A percentile compares a stretch with the other conserved stretches of the same genome.
phyloP scores from a whole-genome alignment of 2,888 invertebrate genomes.

The Euplexia lucipara region DNA sequence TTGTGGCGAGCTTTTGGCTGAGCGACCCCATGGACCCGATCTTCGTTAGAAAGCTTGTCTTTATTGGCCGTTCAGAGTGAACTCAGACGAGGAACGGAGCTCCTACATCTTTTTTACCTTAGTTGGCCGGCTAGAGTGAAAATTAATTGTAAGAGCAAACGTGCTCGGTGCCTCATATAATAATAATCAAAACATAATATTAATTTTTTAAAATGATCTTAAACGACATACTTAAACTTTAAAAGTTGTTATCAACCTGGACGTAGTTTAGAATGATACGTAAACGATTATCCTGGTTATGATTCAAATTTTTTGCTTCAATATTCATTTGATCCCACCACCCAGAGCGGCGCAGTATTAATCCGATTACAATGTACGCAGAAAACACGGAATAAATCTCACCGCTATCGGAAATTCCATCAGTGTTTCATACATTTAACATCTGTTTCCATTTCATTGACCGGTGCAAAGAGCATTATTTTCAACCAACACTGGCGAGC shows the following conservation, averaged over 20 bases:
- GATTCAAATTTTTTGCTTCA: background rate
- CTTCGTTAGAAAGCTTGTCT: too few species aligned
- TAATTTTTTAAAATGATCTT: background rate
- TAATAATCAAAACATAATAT: too few species aligned
- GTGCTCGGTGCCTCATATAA: too few species aligned
- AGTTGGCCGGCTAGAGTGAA: too few species aligned
- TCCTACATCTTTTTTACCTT: too few species aligned
- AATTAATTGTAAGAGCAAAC: too few species aligned
- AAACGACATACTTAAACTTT: background rate
- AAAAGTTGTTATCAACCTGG: background rate
- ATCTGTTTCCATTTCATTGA: constrained; percentile 82
- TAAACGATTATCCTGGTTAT: background rate
- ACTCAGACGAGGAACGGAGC: too few species aligned
- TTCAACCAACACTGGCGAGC: constrained; percentile 65
- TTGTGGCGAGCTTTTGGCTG: too few species aligned
- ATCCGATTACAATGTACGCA: constrained; percentile 52
- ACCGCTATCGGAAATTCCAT: constrained; percentile 70
- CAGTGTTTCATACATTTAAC: constrained; percentile 77
- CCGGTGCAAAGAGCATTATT: constrained; percentile 79
- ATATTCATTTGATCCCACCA: constrained; percentile 14
- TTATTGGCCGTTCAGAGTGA: too few species aligned
- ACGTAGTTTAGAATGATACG: background rate
- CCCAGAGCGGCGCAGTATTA: constrained; percentile 33
- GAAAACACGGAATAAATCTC: constrained; percentile 63
- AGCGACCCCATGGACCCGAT: too few species aligned